phyloP scores from a whole-genome alignment of 1,140 invertebrate genomes.

The Theocolax elegans region DNA sequence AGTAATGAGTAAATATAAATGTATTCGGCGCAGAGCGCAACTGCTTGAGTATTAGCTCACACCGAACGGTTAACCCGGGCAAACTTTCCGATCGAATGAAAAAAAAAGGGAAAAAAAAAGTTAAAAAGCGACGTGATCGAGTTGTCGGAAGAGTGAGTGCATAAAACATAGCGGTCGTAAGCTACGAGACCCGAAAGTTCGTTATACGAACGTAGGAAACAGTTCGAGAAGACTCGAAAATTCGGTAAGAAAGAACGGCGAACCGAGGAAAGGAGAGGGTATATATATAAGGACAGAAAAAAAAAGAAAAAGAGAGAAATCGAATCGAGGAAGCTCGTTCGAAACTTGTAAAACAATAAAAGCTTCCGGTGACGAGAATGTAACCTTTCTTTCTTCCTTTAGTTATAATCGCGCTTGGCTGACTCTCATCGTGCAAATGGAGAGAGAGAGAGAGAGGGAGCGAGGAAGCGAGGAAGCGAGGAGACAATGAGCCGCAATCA shows the following conservation, averaged over 20 bases:
- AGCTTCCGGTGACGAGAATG: slow-evolving; percentile 63
- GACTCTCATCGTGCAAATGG: neutral
- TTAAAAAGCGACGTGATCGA: too few species aligned
- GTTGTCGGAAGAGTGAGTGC: too few species aligned
- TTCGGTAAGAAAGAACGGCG: too few species aligned
- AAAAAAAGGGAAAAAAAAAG: too few species aligned
- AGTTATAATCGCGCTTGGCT: slow-evolving; percentile 2
- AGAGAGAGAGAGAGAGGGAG: neutral
- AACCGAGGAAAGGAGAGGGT: slow-evolving; percentile 38
- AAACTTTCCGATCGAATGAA: too few species aligned
- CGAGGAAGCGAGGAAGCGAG: slow-evolving; percentile 4
- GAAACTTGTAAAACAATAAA: slow-evolving; percentile 68
- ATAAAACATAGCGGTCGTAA: too few species aligned
- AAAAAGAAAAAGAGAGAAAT: slow-evolving; percentile 37
- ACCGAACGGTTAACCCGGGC: too few species aligned
- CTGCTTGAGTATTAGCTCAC: too few species aligned
- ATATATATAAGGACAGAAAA: neutral
- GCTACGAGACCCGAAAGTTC: neutral
- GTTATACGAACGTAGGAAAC: neutral
- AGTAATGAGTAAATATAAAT: too few species aligned
- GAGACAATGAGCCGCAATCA: slow-evolving; percentile 32
- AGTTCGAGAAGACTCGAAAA: neutral
- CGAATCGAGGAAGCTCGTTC: slow-evolving; percentile 37
- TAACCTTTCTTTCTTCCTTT: slow-evolving; percentile 43
- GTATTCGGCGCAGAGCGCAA: too few species aligned